phyloP scores from a whole-genome alignment of 2,797 vertebrate genomes.

The Pampus argenteus region DNA sequence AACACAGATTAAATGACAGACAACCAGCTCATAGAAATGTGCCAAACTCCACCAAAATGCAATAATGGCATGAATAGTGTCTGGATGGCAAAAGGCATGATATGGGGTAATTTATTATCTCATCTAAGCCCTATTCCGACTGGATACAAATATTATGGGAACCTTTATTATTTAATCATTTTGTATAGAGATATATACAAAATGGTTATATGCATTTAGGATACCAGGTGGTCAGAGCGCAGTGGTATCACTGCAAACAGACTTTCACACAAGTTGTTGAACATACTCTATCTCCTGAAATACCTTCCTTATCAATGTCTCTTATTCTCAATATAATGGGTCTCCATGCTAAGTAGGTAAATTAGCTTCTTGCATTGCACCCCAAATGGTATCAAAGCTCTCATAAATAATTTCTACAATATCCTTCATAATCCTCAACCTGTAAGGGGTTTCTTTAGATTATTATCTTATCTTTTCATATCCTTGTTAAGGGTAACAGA shows the following conservation, averaged over 20 bases:
- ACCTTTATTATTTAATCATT: no score
- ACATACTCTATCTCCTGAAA: slow-evolving; percentile 2
- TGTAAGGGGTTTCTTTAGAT: slow-evolving; percentile 38
- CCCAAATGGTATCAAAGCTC: slow-evolving; percentile 10
- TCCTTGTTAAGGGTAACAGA: slow-evolving; percentile 1
- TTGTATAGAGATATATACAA: no score
- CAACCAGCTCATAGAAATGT: slow-evolving; percentile 68
- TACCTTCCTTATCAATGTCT: slow-evolving; percentile 2
- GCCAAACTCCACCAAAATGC: slow-evolving; percentile 72
- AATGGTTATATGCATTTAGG: no score
- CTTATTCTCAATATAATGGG: neutral
- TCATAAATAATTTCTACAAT: slow-evolving; percentile 4
- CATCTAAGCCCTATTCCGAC: neutral
- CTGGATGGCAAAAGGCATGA: neutral
- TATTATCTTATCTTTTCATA: slow-evolving; percentile 7
- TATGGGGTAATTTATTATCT: slow-evolving; percentile 18
- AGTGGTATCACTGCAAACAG: no score
- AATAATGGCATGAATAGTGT: slow-evolving; percentile 36
- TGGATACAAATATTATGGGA: slow-evolving; percentile 15
- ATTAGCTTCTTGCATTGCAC: slow-evolving; percentile 22
- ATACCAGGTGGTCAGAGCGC: no score
- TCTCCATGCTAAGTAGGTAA: slow-evolving; percentile 8
- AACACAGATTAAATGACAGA: slow-evolving; percentile 72
- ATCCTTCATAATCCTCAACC: neutral
- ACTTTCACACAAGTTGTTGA: no score